Conservation (phyloP, 2,888 invertebrate genomes). For the Argyresthia goedartella region DNA sequence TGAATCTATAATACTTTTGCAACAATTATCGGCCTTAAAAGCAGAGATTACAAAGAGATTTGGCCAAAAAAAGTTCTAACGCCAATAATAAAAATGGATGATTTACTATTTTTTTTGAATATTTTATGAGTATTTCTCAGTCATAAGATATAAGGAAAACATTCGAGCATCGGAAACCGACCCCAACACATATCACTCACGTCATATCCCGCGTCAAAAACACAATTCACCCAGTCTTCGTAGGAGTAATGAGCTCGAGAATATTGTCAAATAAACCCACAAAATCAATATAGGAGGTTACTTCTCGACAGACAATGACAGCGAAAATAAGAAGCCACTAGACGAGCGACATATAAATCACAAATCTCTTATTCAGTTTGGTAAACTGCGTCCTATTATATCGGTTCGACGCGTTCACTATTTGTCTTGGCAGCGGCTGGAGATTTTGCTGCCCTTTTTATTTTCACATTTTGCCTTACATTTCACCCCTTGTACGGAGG, state of each 20-base stretch:
- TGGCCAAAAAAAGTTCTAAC: no score
- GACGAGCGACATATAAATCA: conserved; percentile 5
- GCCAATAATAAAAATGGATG: no score
- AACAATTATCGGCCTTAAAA: no score
- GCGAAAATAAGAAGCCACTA: conserved; percentile 2
- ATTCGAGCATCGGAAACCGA: no score
- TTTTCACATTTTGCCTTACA: not conserved
- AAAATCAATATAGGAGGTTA: conserved; percentile 2
- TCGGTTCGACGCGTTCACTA: conserved; percentile 9
- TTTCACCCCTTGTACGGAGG: no score
- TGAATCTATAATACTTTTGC: no score
- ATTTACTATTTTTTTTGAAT: no score
- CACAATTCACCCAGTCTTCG: not conserved
- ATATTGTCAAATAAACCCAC: not conserved
- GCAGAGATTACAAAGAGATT: no score
- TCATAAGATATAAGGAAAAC: no score
- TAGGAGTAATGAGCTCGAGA: no score
- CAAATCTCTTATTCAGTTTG: conserved; percentile 10
- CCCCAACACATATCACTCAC: not conserved
- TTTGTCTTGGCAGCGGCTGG: conserved; percentile 9
- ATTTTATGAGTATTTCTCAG: no score
- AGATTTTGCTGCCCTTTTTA: conserved; percentile 5
- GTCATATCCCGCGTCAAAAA: not conserved
- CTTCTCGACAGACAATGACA: not conserved
- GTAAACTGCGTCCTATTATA: conserved; percentile 9